A percentile compares a stretch with the other conserved stretches of the same genome.
These are phyloP conservation scores for Astreopora myriophthalma DNA, from an alignment of 64 coral and sea anemone species.

Conservation along the genomic window DNA sequence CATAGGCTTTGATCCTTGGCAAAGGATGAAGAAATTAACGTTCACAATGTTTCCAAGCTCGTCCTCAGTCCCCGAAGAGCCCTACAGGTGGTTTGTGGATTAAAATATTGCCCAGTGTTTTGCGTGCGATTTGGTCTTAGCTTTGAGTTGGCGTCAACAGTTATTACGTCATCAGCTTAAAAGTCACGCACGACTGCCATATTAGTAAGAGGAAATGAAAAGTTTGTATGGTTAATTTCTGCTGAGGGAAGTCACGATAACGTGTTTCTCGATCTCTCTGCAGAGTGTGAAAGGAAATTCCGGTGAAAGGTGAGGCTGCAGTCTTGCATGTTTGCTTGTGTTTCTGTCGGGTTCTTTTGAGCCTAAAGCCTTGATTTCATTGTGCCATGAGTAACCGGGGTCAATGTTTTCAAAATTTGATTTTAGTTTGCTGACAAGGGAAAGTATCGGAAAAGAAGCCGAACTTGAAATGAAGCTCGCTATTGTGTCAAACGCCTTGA, in stretches of 20 bases:
- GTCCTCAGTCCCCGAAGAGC: too few relatives aligned
- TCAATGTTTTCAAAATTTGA: neutral
- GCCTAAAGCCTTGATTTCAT: too few relatives aligned
- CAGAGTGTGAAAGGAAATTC: slow-evolving; percentile 41
- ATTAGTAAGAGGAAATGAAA: neutral
- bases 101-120: too few relatives aligned
- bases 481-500: slow-evolving; percentile 91
- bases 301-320: slow-evolving; percentile 28
- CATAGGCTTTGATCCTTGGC: too few relatives aligned
- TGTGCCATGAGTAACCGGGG: too few relatives aligned
- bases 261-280: neutral
- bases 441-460: slow-evolving; percentile 90
- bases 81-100: too few relatives aligned
- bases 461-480: slow-evolving; percentile 95
- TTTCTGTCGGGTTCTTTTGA: too few relatives aligned
- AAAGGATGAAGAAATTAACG: too few relatives aligned
- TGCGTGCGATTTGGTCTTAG: too few relatives aligned
- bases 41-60: too few relatives aligned
- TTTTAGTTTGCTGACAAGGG: slow-evolving; percentile 83
- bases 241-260: neutral
- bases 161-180: neutral
- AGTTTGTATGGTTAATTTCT: neutral
- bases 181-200: neutral
- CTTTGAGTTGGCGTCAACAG: too few relatives aligned
- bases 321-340: too few relatives aligned